These are phyloP conservation scores for Leiothrix lutea DNA, from an alignment of 2,113 vertebrate species.

Conservation along the genomic window DNA sequence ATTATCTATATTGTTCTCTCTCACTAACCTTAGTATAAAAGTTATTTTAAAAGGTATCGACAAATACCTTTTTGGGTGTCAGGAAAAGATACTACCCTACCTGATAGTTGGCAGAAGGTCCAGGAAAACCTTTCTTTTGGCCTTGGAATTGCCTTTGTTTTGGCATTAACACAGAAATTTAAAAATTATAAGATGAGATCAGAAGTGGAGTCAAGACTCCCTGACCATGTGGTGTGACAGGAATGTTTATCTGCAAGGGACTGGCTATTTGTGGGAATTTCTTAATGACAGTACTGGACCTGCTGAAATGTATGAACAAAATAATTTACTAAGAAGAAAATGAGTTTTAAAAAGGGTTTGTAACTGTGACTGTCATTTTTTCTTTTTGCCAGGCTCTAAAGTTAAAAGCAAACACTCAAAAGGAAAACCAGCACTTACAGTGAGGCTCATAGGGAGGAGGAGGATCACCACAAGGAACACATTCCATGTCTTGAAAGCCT, in stretches of 20 bases:
- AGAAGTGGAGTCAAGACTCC: neutral
- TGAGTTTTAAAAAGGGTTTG: neutral
- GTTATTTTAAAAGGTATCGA: neutral
- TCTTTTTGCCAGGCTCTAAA: neutral
- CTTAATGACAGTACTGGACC: neutral
- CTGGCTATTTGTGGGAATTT: neutral
- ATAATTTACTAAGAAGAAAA: neutral
- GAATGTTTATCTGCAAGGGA: neutral
- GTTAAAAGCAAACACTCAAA: neutral
- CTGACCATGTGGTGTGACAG: neutral
- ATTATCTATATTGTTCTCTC: neutral
- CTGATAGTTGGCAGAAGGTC: neutral
- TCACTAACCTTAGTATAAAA: neutral
- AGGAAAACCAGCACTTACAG: slow-evolving; percentile 82
- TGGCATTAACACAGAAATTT: neutral
- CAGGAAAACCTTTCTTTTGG: neutral
- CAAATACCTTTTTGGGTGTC: neutral
- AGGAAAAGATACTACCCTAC: neutral
- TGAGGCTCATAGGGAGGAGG: slow-evolving; percentile 94
- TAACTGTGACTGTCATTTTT: neutral
- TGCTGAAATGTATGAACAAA: neutral
- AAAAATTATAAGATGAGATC: neutral
- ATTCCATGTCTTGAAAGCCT: slow-evolving; percentile 98
- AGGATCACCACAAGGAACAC: slow-evolving; percentile 92
- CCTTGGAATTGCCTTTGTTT: neutral